phyloP scores from a whole-genome alignment of 2,113 vertebrate species.

The Rallus limicola region DNA sequence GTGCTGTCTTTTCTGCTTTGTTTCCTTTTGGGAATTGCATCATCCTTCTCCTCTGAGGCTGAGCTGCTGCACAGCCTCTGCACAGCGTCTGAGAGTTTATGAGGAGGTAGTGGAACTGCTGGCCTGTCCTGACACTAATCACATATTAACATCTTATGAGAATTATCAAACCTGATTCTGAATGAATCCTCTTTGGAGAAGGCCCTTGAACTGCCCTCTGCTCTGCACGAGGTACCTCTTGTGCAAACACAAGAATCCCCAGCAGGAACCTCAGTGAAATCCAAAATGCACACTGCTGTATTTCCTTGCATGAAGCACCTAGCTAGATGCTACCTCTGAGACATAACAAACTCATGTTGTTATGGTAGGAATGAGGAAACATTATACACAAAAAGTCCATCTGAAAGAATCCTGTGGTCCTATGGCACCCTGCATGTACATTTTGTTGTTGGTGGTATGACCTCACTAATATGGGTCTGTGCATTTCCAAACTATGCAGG shows the following conservation, averaged over 20 bases:
- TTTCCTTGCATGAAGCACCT: background rate
- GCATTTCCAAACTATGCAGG: background rate
- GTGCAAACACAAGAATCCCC: background rate
- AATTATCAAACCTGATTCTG: conserved; percentile 10
- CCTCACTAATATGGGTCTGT: background rate
- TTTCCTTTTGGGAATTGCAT: background rate
- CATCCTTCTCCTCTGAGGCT: background rate
- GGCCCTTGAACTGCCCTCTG: conserved; percentile 25
- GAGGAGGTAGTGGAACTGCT: background rate
- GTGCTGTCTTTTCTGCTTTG: background rate
- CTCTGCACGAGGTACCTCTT: background rate
- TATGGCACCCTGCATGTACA: background rate
- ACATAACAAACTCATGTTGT: background rate
- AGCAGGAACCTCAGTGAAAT: background rate
- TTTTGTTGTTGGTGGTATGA: background rate
- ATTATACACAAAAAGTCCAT: background rate
- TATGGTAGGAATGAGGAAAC: background rate
- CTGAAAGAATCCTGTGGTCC: background rate
- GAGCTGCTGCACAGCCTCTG: background rate
- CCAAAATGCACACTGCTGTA: background rate
- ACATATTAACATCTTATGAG: background rate
- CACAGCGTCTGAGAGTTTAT: background rate
- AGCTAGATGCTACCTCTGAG: background rate
- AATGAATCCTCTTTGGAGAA: conserved; percentile 33
- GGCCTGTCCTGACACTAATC: background rate